Conservation (phyloP, 2,888 invertebrate genomes). For the Villa cingulata region DNA sequence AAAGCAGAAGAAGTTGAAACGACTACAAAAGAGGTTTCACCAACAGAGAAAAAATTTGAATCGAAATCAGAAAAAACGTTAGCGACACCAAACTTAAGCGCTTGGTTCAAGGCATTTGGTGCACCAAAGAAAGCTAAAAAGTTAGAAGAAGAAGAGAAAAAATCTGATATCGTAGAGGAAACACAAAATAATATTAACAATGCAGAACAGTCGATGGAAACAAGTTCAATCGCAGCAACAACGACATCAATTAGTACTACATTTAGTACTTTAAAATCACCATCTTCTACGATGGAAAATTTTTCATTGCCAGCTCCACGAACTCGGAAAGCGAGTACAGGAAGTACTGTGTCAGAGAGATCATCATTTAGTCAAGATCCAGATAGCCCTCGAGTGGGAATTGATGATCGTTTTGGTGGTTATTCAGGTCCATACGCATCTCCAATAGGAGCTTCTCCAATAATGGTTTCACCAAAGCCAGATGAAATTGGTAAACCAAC, state of each 20-base stretch:
- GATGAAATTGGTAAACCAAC: conserved; percentile 53
- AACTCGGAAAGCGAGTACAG: conserved; percentile 60
- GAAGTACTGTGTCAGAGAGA: conserved; percentile 64
- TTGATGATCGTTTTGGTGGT: conserved; percentile 43
- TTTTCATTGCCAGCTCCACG: conserved; percentile 36
- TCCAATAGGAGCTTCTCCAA: conserved; percentile 57
- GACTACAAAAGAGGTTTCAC: conserved; percentile 19
- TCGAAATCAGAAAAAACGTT: conserved; percentile 43
- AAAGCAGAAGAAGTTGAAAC: conserved; percentile 15
- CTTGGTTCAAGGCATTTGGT: conserved; percentile 87
- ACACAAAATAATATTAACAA: conserved; percentile 19
- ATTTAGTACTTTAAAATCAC: conserved; percentile 20
- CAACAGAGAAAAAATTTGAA: conserved; percentile 18
- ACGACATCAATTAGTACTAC: conserved; percentile 21
- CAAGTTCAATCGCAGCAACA: conserved; percentile 9
- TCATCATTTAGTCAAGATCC: conserved; percentile 67
- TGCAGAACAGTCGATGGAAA: conserved; percentile 5
- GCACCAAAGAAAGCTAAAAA: conserved; percentile 65
- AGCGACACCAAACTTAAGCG: conserved; percentile 74
- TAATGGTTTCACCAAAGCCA: conserved; percentile 57
- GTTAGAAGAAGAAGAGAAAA: conserved; percentile 39
- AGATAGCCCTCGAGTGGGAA: conserved; percentile 53
- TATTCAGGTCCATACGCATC: conserved; percentile 62
- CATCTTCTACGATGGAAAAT: conserved; percentile 20
- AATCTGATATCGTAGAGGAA: not conserved